Base-by-base conservation (phyloP, 2,113 vertebrate species). In the Pogona vitticeps region DNA sequence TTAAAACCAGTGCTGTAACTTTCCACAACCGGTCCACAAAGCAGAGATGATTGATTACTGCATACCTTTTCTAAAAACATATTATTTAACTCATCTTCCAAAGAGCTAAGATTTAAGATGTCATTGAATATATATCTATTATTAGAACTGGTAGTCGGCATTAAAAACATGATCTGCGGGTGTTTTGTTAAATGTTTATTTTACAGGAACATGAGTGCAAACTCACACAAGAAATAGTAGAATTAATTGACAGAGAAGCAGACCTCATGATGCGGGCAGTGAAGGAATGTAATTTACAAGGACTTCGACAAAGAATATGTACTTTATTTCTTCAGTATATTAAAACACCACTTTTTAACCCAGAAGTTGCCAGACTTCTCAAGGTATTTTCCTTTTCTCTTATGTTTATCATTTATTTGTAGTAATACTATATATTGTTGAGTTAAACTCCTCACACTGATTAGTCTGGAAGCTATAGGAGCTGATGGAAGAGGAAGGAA, bases 271-370 rank as follows among this genome's bases (percentile, higher is more conserved):
- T 94, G 28, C 96, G 98, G 82, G 92, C 93, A 0, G 94, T 99
- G 0, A 98, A 97, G 91, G 88, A 95, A 26, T 80, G 77, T 59
- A 98, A 96, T 82, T 96, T 99, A 81, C 96, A 97, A 92, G 99
- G 98, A 17, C 96, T 99, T 84, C 97, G 98, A 85, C 97, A 96
- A 95, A 98, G 98, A 94, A 98, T 99, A 90, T 95, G 95, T 90
- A 98, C 98, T 0, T 97, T 99, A 63, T 98, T 99, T 93, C 96
- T 99, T 56, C 98, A 98, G 86, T 99, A 96, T 86, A 97, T 98
- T 94, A 99, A 98, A 97, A 98, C 89, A 59, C 98, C 98, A 0
- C 90, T 95, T 3, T 98, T 98, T 92, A 99, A 99, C 92, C 98
- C 98, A 3, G 96, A 96, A 88, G 95, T 97, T 91, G 89, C 96